Evolutionary conservation across 64 coral and sea anemone species (phyloP).

Genomic region (Montipora capricornis): DNA sequence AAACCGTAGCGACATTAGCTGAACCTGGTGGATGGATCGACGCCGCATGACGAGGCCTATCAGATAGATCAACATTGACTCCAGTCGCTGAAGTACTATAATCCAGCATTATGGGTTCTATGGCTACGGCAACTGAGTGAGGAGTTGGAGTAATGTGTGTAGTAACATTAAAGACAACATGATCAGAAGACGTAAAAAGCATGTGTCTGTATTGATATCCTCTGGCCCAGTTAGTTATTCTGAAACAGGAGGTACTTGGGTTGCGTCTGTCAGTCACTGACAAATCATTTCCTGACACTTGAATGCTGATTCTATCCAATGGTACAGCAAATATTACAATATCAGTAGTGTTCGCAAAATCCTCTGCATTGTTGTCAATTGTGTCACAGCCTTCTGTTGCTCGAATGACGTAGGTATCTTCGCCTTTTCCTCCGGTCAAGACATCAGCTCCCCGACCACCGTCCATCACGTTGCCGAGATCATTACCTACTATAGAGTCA

Average conservation of each 20-base stretch:
- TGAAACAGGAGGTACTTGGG: slow-evolving; percentile 10
- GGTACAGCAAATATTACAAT: slow-evolving; percentile 38
- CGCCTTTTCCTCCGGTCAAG: slow-evolving; percentile 32
- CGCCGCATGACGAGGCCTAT: neutral
- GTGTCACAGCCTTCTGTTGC: slow-evolving; percentile 19
- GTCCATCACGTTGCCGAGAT: slow-evolving; percentile 38
- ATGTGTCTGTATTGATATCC: slow-evolving; percentile 24
- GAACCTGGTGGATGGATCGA: neutral
- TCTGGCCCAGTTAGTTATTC: slow-evolving; percentile 6
- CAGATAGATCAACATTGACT: slow-evolving; percentile 26
- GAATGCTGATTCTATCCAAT: neutral
- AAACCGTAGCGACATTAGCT: slow-evolving; percentile 22
- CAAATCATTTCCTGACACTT: neutral
- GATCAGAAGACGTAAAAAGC: neutral
- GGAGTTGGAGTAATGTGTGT: too few relatives aligned
- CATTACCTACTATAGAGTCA: slow-evolving; percentile 53
- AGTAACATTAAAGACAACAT: slow-evolving; percentile 41
- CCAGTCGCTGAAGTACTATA: neutral
- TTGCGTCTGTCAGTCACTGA: neutral
- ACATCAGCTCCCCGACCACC: slow-evolving; percentile 13
- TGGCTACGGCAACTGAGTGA: neutral
- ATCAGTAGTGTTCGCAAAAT: slow-evolving; percentile 42
- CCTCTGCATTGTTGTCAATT: slow-evolving; percentile 57
- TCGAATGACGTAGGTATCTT: slow-evolving; percentile 66
- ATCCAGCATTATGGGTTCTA: slow-evolving; percentile 54